Percentiles rank a stretch among this genome's conserved stretches.
Conservation (phyloP, 2,888 invertebrate genomes). For the Pyralis farinalis region DNA sequence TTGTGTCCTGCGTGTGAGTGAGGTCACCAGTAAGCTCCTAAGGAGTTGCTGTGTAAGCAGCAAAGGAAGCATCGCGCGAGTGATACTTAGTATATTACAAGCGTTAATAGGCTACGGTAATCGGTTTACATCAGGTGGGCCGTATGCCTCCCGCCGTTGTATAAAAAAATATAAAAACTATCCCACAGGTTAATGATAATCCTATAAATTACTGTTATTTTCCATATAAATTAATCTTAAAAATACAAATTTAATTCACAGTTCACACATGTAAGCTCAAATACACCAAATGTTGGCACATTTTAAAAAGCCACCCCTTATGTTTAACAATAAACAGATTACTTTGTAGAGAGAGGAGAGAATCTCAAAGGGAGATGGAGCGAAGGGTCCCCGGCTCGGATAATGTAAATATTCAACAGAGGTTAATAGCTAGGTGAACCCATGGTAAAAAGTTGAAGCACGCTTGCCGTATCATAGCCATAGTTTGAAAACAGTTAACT, state of each 20-base stretch:
- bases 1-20: no score
- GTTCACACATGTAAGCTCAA: not conserved
- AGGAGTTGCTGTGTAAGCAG: no score
- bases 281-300: not conserved
- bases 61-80: no score
- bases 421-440: conserved; percentile 43
- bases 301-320: conserved; percentile 14
- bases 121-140: no score
- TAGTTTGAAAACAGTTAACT: not conserved
- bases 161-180: no score
- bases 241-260: not conserved
- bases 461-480: conserved; percentile 20
- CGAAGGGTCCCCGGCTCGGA: conserved; percentile 26
- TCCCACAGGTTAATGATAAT: no score
- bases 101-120: no score
- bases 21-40: no score
- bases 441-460: conserved; percentile 47
- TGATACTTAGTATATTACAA: no score
- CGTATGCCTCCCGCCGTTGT: no score
- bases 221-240: no score
- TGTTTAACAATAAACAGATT: conserved; percentile 43
- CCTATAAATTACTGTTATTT: no score
- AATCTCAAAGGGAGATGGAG: conserved; percentile 25
- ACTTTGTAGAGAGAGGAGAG: conserved; percentile 21
- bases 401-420: conserved; percentile 61